Evolutionary conservation across 2,113 vertebrate genomes (phyloP).

Genomic region (Microtus pennsylvanicus): DNA sequence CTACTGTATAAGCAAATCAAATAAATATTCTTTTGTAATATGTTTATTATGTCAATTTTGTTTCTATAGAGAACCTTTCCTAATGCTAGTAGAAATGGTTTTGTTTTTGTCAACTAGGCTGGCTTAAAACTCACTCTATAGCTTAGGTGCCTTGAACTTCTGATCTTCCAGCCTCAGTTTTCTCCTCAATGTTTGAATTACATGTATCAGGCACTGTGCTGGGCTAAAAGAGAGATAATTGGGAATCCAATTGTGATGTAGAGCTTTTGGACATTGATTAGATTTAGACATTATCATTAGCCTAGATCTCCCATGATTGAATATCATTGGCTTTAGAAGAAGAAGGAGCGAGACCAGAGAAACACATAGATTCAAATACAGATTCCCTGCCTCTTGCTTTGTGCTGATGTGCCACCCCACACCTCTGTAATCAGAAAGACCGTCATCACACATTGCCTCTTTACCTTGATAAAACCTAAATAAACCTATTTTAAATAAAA

Average conservation of each 20-base stretch:
- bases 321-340: neutral
- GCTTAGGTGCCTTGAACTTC: neutral
- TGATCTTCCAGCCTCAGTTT: neutral
- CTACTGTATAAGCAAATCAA: neutral
- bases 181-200: neutral
- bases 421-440: neutral
- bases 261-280: neutral
- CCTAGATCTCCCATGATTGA: neutral
- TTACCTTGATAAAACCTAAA: neutral
- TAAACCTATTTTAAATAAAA: neutral
- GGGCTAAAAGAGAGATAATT: neutral
- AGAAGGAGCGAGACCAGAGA: neutral
- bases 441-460: neutral
- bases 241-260: no score
- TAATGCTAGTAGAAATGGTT: neutral
- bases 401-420: neutral
- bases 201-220: neutral
- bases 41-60: neutral
- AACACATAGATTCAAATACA: neutral
- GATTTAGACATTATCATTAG: neutral
- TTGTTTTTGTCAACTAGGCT: neutral
- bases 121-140: neutral
- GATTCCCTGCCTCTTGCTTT: neutral
- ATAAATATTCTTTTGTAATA: neutral
- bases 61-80: neutral